Conservation (phyloP, 2,888 invertebrate genomes). For the Drosophila hawaiiensis region DNA sequence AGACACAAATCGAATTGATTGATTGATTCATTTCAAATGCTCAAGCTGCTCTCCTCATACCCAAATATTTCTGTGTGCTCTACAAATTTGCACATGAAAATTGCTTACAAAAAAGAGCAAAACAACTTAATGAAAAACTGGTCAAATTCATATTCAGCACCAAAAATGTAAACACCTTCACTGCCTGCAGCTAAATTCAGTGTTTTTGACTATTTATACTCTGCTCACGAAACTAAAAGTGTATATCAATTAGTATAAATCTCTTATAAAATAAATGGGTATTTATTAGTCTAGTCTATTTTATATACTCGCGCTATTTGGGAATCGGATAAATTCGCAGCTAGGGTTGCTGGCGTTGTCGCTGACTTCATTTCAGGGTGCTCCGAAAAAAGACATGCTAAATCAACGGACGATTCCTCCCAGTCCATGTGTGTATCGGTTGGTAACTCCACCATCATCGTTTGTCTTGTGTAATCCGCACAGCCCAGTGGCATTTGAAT, state of each 20-base stretch:
- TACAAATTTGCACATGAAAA: conserved; percentile 20
- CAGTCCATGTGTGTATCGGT: not conserved
- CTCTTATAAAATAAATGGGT: not conserved
- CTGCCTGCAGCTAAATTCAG: not conserved
- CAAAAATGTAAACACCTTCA: conserved; percentile 6
- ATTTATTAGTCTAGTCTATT: too few relatives aligned
- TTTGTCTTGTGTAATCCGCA: not conserved
- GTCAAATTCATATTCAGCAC: conserved; percentile 42
- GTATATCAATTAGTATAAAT: not conserved
- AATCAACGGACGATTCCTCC: not conserved
- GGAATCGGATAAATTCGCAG: not conserved
- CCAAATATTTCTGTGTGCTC: not conserved
- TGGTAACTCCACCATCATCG: not conserved
- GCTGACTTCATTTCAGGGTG: not conserved
- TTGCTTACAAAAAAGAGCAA: conserved; percentile 29
- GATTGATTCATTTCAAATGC: conserved; percentile 2
- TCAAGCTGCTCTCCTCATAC: not conserved
- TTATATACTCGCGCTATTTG: not conserved
- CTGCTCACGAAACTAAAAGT: not conserved
- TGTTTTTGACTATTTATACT: conserved; percentile 6
- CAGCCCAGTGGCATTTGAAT: rapidly evolving
- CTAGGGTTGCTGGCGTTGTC: not conserved
- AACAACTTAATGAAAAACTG: conserved; percentile 2
- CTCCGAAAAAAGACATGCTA: not conserved
- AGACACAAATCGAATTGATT: not conserved